phyloP scores from a whole-genome alignment of 2,113 vertebrate genomes.

The Hucho hucho region DNA sequence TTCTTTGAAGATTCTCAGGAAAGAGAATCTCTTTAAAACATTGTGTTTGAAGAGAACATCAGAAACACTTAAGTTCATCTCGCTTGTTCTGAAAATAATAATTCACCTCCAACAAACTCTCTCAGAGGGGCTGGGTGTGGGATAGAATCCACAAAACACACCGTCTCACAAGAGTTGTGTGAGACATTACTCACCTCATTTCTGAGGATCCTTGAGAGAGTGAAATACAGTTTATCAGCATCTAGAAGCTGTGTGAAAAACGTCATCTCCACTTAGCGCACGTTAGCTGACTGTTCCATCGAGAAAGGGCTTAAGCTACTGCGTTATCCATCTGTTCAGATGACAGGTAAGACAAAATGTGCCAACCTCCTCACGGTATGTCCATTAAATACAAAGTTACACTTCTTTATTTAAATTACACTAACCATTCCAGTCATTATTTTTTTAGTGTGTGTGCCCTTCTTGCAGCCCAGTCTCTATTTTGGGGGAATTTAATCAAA shows the following conservation, averaged over 20 bases:
- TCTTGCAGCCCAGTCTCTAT: no score
- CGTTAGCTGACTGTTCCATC: no score
- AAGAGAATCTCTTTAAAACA: slow-evolving; percentile 12
- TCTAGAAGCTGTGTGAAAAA: no score
- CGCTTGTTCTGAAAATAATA: neutral
- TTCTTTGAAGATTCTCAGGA: slow-evolving; percentile 12
- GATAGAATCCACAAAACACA: neutral
- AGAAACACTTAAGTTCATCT: slow-evolving; percentile 23
- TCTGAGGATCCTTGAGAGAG: no score
- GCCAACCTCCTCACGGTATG: neutral
- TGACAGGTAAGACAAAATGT: neutral
- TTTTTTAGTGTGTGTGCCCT: no score
- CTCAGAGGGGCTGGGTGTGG: neutral
- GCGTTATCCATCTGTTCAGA: neutral
- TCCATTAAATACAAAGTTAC: neutral
- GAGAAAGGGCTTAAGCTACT: no score
- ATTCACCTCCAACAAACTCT: neutral
- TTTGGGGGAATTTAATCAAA: neutral
- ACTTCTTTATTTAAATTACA: neutral
- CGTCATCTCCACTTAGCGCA: no score
- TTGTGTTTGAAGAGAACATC: slow-evolving; percentile 9
- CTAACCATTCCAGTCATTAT: no score
- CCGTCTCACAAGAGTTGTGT: neutral
- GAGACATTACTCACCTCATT: no score
- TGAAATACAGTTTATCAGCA: no score